These are phyloP conservation scores for Thereva nobilitata DNA, from an alignment of 2,888 invertebrate genomes.

Conservation along the genomic window DNA sequence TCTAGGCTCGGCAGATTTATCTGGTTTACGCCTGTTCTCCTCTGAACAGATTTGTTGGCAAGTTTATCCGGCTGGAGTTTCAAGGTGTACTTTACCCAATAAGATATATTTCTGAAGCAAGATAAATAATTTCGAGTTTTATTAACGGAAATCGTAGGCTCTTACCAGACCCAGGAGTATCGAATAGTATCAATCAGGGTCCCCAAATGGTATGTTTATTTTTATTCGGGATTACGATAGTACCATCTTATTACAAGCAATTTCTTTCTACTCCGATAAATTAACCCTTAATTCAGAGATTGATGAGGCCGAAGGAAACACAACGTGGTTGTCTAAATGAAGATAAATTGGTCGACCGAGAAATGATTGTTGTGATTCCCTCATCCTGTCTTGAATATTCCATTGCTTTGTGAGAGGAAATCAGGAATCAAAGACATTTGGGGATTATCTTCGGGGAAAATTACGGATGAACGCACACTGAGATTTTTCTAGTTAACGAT, in stretches of 20 bases:
- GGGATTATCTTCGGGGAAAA: conserved; percentile 23
- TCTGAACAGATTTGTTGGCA: no score
- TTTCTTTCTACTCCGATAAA: conserved; percentile 37
- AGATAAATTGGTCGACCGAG: conserved; percentile 34
- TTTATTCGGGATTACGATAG: conserved; percentile 31
- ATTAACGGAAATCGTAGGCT: no score
- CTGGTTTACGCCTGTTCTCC: no score
- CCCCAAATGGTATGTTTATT: conserved; percentile 28
- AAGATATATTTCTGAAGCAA: no score
- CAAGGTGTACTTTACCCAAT: no score
- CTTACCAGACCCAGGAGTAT: no score
- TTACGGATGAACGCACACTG: conserved; percentile 25
- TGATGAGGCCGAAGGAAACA: conserved; percentile 36
- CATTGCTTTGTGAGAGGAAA: conserved; percentile 22
- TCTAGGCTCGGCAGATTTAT: no score
- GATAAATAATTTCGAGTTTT: no score
- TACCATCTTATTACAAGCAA: conserved; percentile 37
- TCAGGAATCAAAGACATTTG: conserved; percentile 28
- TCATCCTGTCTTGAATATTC: conserved; percentile 22
- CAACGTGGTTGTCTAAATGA: conserved; percentile 34
- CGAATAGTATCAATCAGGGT: conserved; percentile 28
- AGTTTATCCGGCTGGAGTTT: no score
- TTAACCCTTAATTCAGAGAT: conserved; percentile 38
- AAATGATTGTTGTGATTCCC: conserved; percentile 24
- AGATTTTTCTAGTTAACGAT: conserved; percentile 33